These are phyloP conservation scores for Melitaea cinxia DNA, from an alignment of 1,140 invertebrate genomes.

Conservation along the genomic window DNA sequence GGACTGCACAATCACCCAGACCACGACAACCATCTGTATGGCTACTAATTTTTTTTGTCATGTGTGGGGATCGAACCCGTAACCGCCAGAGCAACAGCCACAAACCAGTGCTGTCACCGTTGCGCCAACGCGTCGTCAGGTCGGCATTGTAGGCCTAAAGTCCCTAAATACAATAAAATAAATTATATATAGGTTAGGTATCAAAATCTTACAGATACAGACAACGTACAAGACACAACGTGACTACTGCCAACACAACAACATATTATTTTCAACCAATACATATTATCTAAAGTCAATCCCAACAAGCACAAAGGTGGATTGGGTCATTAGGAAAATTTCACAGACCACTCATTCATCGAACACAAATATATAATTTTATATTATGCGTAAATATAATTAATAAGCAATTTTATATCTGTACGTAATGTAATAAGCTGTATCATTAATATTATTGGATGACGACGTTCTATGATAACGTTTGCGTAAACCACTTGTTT, in stretches of 20 bases:
- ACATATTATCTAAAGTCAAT: neutral
- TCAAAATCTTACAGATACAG: neutral
- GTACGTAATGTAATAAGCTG: conserved; percentile 6
- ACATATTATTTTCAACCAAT: neutral
- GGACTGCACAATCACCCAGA: no score
- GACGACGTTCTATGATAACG: neutral
- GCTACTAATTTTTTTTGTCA: no score
- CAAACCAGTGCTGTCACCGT: no score
- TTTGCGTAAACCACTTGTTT: conserved; percentile 4
- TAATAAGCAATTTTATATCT: neutral
- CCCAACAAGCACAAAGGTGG: neutral
- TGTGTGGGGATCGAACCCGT: no score
- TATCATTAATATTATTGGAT: neutral
- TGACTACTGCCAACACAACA: neutral
- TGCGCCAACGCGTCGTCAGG: no score
- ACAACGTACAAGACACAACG: no score
- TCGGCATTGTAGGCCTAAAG: no score
- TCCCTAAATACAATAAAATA: no score
- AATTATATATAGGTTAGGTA: no score
- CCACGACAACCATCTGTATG: no score
- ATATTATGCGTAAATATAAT: conserved; percentile 18
- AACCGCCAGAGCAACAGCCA: no score
- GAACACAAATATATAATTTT: conserved; percentile 7
- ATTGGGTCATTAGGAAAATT: conserved; percentile 23
- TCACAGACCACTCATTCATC: conserved; percentile 8